phyloP scores from a whole-genome alignment of 2,888 invertebrate genomes.

The Fragum whitleyi region DNA sequence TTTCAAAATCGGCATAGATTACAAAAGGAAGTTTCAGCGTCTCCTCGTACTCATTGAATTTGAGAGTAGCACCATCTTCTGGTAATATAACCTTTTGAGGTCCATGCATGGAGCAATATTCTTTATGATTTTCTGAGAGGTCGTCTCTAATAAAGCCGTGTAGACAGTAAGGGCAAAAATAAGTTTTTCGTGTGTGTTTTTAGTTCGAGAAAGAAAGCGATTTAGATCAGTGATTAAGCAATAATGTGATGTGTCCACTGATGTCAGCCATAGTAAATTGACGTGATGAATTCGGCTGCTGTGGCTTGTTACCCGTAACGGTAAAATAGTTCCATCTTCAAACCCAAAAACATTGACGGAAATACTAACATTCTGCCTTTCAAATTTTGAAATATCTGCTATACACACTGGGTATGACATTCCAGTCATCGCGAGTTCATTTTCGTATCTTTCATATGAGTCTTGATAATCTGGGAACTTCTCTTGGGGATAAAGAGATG shows the following conservation, averaged over 20 bases:
- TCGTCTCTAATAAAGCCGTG: constrained; percentile 39
- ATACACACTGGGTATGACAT: constrained; percentile 48
- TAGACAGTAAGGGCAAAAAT: constrained; percentile 43
- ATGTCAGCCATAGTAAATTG: constrained; percentile 49
- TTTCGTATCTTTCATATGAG: constrained; percentile 36
- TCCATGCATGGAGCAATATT: constrained; percentile 37
- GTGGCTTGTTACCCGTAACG: constrained; percentile 45
- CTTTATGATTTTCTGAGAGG: constrained; percentile 28
- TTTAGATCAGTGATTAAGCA: constrained; percentile 57
- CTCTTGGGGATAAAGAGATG: constrained; percentile 37
- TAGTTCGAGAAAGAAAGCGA: constrained; percentile 51
- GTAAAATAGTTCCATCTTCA: constrained; percentile 48
- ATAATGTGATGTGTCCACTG: constrained; percentile 47
- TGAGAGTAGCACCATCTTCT: background rate
- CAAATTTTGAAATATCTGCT: constrained; percentile 36
- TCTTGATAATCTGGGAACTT: constrained; percentile 31
- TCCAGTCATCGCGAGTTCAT: constrained; percentile 46
- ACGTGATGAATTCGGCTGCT: constrained; percentile 40
- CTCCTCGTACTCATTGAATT: constrained; percentile 54
- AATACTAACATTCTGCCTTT: constrained; percentile 42
- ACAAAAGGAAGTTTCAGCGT: constrained; percentile 43
- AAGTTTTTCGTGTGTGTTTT: constrained; percentile 10
- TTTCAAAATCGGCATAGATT: constrained; percentile 56
- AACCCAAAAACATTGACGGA: constrained; percentile 57
- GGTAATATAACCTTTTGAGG: constrained; percentile 43